Conservation (phyloP, 2,888 invertebrate genomes). For the Stenurella melanura region DNA sequence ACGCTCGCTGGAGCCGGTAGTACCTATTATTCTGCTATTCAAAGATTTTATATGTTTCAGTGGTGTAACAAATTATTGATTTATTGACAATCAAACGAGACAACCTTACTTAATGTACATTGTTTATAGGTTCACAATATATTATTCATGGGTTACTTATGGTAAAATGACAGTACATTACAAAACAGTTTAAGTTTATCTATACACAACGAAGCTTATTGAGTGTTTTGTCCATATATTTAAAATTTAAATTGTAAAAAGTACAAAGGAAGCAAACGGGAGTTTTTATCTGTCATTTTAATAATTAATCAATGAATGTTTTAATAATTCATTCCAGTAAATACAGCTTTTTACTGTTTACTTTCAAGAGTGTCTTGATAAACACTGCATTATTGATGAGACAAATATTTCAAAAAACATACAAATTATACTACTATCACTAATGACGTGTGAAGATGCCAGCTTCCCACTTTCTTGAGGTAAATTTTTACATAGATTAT, state of each 20-base stretch:
- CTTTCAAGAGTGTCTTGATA: too few species aligned
- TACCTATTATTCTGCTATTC: slow-evolving; percentile 22
- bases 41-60: slow-evolving; percentile 18
- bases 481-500: too few species aligned
- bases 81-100: slow-evolving; percentile 29
- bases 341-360: not conserved
- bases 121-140: not conserved
- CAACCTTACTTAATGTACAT: slow-evolving; percentile 18
- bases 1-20: slow-evolving; percentile 7
- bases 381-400: too few species aligned
- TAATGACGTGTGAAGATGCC: too few species aligned
- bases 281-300: too few species aligned
- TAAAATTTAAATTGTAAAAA: not conserved
- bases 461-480: too few species aligned
- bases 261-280: too few species aligned
- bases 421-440: too few species aligned
- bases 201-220: not conserved
- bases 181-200: not conserved
- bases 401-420: too few species aligned
- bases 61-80: slow-evolving; percentile 32
- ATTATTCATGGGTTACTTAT: slow-evolving; percentile 13
- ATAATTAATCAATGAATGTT: too few species aligned
- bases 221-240: not conserved
- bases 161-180: not conserved
- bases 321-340: not conserved